Evolutionary conservation across 1,140 invertebrate species (phyloP).

Genomic region (Drosophila malerkotliana): DNA sequence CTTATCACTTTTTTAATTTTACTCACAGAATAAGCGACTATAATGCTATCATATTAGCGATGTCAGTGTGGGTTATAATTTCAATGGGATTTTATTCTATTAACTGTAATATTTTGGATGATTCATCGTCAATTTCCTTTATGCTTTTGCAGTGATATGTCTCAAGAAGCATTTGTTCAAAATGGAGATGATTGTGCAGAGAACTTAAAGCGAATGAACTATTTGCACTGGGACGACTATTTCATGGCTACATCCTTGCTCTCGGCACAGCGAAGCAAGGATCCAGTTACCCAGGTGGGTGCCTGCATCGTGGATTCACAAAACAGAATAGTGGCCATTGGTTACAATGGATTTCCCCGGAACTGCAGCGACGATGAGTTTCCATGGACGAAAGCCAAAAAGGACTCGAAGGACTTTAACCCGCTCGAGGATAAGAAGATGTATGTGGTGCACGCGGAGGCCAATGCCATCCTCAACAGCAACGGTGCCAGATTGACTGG

Average conservation of each 20-base stretch:
- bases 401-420: conserved; percentile 59
- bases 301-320: conserved; percentile 95
- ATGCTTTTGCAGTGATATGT: conserved; percentile 36
- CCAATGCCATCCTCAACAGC: conserved; percentile 98
- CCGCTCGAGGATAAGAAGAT: conserved; percentile 91
- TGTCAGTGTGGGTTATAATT: background rate
- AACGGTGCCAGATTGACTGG: conserved; percentile 90
- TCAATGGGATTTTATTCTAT: background rate
- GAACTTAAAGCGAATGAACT: conserved; percentile 53
- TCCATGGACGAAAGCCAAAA: conserved; percentile 90
- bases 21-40: background rate
- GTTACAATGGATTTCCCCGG: conserved; percentile 97
- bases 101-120: background rate
- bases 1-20: background rate
- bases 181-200: background rate
- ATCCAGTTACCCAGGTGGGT: conserved; percentile 96
- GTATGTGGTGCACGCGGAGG: conserved; percentile 98
- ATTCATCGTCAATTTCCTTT: background rate
- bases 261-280: conserved; percentile 94
- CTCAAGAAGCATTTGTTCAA: background rate
- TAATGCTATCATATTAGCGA: background rate
- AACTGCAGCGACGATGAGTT: conserved; percentile 95
- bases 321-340: conserved; percentile 96
- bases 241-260: conserved; percentile 95
- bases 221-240: conserved; percentile 91